Base-by-base conservation (phyloP, 2,888 invertebrate species). In the Lagria hirta region DNA sequence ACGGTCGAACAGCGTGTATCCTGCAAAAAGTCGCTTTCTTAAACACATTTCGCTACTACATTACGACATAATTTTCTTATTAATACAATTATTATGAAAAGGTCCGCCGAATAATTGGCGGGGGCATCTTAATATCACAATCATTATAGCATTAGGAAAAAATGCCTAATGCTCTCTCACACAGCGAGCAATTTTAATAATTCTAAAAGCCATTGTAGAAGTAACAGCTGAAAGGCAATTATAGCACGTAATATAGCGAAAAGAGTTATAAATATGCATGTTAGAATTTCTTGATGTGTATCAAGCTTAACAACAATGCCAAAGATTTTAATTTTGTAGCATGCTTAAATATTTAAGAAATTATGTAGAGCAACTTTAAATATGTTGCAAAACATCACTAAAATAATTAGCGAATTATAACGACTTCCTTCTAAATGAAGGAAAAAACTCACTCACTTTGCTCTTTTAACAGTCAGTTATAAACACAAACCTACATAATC, bases 41-140 rank as follows among this genome's bases (percentile, higher is more conserved):
- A 47, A 47, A 47, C 47, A 47, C 47, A 47, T 42, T 32, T 45
- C 33, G 53, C 55, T 55, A 55, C 55, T 48, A 54, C 45, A 50
- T 55, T 55, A 55, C 55, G 55, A 46, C 27, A 43, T 55, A 55
- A 55, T 55, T 48, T 52, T 34, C 36, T 48, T 48, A 49, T 49
- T 51, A 51, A 50, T 50, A 52, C 49, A 47, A 49, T 42, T 44
- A 43, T 43, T 51, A 37, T 46, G 40, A 22, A 35, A 30, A 29
- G 30, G 37, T 28, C 28, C 32, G 30, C 36, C 20, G 37, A 37
- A 37, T 37, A 37, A 37, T 43, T 43, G 21, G 15, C 14, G 29
- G 36, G 29, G 29, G 13, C 20, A 16, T 29, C 24, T 40, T 40
- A 40, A 30, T 24, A 22, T 23, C 16, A 14, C 22, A 10, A 30